Evolutionary conservation across 2,888 invertebrate genomes (phyloP).

Genomic region (Epistrophe grossulariae): DNA sequence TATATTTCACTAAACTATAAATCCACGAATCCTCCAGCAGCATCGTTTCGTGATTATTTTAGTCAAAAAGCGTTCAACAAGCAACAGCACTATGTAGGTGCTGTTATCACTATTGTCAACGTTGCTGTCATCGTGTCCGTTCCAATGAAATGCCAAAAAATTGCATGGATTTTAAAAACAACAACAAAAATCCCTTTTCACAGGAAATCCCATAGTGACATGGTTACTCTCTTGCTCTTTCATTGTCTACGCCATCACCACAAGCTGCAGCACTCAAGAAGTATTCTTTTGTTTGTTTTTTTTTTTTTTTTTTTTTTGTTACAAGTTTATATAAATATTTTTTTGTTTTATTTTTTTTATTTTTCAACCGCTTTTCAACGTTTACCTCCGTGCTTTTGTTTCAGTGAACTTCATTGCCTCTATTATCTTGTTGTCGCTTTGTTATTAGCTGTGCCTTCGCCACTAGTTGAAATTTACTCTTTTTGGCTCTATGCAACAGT

Average conservation of each 20-base stretch:
- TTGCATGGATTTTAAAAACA: slow-evolving; percentile 45
- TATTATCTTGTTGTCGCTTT: slow-evolving; percentile 74
- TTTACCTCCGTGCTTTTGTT: slow-evolving; percentile 61
- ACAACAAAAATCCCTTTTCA: slow-evolving; percentile 11
- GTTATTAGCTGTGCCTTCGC: slow-evolving; percentile 66
- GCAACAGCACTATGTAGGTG: background rate
- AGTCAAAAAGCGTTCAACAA: slow-evolving; percentile 38
- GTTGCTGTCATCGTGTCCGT: background rate
- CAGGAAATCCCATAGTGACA: slow-evolving; percentile 71
- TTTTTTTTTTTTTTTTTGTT: slow-evolving; percentile 6
- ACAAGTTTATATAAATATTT: slow-evolving; percentile 16
- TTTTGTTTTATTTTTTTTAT: slow-evolving; percentile 33
- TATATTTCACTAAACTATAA: too few species aligned
- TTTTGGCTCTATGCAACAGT: background rate
- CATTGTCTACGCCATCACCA: slow-evolving; percentile 14
- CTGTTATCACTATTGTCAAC: slow-evolving; percentile 19
- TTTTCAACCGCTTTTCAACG: slow-evolving; percentile 58
- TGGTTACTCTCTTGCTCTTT: slow-evolving; percentile 24
- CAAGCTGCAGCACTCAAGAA: slow-evolving; percentile 60
- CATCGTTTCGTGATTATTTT: slow-evolving; percentile 16
- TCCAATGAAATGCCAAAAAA: slow-evolving; percentile 27
- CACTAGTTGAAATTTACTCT: slow-evolving; percentile 31
- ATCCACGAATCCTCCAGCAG: background rate
- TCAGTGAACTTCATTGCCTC: slow-evolving; percentile 74
- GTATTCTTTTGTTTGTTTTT: slow-evolving; percentile 38